Percentiles rank a stretch among this genome's conserved stretches.
These are phyloP conservation scores for Podarcis lilfordi DNA, from an alignment of 2,797 vertebrate genomes.

Conservation along the genomic window DNA sequence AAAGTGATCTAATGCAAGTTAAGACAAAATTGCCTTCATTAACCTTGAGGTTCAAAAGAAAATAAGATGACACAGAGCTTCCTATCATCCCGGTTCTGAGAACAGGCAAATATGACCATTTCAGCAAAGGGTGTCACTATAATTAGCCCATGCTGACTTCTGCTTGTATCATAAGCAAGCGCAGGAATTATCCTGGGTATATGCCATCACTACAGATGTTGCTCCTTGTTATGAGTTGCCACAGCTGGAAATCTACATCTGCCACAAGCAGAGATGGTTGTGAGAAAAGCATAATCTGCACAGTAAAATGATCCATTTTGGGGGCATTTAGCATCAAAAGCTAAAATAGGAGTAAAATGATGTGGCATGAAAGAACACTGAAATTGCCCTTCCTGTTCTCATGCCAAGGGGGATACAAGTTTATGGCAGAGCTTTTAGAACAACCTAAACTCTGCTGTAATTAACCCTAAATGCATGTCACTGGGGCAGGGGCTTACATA, in stretches of 20 bases:
- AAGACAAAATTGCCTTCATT: constrained; percentile 7
- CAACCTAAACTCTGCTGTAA: neutral
- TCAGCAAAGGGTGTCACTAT: neutral
- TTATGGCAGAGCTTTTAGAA: neutral
- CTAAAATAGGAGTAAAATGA: neutral
- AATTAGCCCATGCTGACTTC: neutral
- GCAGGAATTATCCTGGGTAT: neutral
- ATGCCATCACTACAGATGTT: neutral
- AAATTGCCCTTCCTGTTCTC: neutral
- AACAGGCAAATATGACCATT: neutral
- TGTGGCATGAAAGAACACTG: neutral
- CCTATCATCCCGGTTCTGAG: neutral
- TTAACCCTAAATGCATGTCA: neutral
- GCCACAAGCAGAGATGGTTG: neutral
- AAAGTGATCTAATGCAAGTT: neutral
- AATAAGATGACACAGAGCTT: neutral
- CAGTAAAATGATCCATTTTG: neutral
- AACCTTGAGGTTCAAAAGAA: neutral
- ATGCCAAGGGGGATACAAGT: neutral
- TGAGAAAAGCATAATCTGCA: neutral
- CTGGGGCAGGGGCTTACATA: no score
- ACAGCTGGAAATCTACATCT: neutral
- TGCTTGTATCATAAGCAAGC: neutral
- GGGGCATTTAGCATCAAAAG: neutral
- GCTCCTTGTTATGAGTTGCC: neutral